Percentiles rank a stretch among this genome's conserved stretches.
Conservation (phyloP, 2,797 vertebrate genomes). For the Alca torda region DNA sequence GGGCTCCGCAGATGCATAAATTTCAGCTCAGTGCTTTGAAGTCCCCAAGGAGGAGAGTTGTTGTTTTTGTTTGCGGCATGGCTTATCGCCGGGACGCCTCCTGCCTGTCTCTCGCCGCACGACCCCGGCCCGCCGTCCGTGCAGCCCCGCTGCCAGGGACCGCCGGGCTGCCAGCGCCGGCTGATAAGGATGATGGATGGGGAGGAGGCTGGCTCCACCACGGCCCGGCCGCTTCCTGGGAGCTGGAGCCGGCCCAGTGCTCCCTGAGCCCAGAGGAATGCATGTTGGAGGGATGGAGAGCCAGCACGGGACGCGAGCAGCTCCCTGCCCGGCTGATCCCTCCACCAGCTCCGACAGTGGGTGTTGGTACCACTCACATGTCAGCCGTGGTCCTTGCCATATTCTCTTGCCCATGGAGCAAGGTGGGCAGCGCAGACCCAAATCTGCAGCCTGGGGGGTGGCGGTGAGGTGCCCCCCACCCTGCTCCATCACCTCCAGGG, state of each 20-base stretch:
- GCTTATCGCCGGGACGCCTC: constrained; percentile 78
- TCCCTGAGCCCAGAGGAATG: constrained; percentile 74
- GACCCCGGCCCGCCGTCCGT: constrained; percentile 55
- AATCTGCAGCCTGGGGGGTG: accelerated
- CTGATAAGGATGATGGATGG: constrained; percentile 96
- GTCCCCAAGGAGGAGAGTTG: constrained; percentile 77
- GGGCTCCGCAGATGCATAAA: constrained; percentile 18
- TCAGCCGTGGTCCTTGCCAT: background rate
- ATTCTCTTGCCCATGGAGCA: too few relatives aligned
- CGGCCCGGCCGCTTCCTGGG: constrained; percentile 84
- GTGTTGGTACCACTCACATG: background rate
- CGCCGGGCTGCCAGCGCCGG: constrained; percentile 76
- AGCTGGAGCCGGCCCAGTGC: constrained; percentile 77
- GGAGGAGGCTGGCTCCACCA: constrained; percentile 88
- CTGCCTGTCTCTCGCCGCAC: constrained; percentile 49
- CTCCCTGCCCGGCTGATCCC: background rate
- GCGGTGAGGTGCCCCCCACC: background rate
- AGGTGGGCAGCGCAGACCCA: background rate
- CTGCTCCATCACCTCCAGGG: background rate
- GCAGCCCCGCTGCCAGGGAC: constrained; percentile 74
- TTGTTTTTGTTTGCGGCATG: constrained; percentile 82
- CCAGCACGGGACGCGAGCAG: background rate
- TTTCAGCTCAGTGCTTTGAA: constrained; percentile 83
- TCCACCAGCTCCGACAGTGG: background rate
- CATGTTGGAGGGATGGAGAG: background rate